A percentile compares a stretch with the other conserved stretches of the same genome.
Evolutionary conservation across 2,888 invertebrate species (phyloP).

Genomic region (Neocrepidodera transversa): DNA sequence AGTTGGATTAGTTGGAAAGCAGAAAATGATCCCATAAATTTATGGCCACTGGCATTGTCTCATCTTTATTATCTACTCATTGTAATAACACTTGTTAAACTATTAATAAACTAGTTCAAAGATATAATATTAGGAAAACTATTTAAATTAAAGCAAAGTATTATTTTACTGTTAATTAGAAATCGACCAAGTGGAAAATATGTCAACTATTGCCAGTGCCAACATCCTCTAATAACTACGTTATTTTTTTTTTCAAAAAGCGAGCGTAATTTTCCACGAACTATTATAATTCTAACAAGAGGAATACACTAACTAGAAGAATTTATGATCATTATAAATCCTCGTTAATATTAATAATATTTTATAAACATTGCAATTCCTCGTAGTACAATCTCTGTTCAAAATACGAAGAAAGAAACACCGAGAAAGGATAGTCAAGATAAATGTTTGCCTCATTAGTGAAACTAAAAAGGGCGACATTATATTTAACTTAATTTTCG

Average conservation of each 20-base stretch:
- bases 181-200: background rate
- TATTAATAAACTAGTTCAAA: too few relatives aligned
- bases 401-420: slow-evolving; percentile 1
- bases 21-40: too few relatives aligned
- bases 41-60: too few relatives aligned
- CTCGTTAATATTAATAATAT: slow-evolving; percentile 20
- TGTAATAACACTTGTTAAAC: too few relatives aligned
- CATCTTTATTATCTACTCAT: too few relatives aligned
- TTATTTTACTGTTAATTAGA: slow-evolving; percentile 3
- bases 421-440: slow-evolving; percentile 8
- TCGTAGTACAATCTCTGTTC: slow-evolving; percentile 12
- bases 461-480: slow-evolving; percentile 3
- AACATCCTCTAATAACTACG: background rate
- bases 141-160: too few relatives aligned
- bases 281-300: slow-evolving; percentile 9
- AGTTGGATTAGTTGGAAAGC: too few relatives aligned
- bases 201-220: slow-evolving; percentile 1
- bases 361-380: slow-evolving; percentile 11
- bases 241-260: background rate
- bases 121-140: too few relatives aligned
- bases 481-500: slow-evolving; percentile 11
- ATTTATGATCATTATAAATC: slow-evolving; percentile 23
- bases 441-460: slow-evolving; percentile 16
- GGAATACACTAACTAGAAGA: slow-evolving; percentile 2
- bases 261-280: slow-evolving; percentile 12